Percentiles rank a stretch among this genome's conserved stretches.
phyloP scores from a whole-genome alignment of 2,888 invertebrate genomes.

The Diplazon laetatorius region DNA sequence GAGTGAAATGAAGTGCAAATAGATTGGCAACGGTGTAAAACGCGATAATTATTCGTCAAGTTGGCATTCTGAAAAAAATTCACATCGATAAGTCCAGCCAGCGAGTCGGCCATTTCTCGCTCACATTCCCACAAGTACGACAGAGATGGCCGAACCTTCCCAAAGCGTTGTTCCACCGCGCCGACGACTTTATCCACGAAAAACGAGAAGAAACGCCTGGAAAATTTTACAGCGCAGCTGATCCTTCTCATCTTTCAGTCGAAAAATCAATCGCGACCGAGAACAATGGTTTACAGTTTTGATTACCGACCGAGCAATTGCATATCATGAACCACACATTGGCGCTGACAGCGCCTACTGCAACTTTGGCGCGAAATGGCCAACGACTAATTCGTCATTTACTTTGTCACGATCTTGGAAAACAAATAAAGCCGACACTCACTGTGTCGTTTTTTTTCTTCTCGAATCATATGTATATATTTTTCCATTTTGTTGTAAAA shows the following conservation, averaged over 20 bases:
- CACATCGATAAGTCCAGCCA: neutral
- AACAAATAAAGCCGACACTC: neutral
- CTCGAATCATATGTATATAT: neutral
- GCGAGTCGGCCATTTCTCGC: neutral
- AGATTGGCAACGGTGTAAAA: neutral
- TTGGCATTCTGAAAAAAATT: neutral
- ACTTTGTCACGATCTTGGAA: neutral
- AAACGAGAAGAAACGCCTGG: too few relatives aligned
- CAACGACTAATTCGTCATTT: neutral
- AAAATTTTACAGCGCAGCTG: too few relatives aligned
- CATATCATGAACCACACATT: too few relatives aligned
- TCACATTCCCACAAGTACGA: neutral
- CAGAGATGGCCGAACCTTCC: too few relatives aligned
- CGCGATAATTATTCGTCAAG: neutral
- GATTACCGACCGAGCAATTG: too few relatives aligned
- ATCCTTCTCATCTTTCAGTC: too few relatives aligned
- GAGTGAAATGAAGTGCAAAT: neutral
- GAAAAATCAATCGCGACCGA: too few relatives aligned
- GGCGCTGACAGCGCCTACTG: too few relatives aligned
- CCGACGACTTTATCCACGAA: too few relatives aligned
- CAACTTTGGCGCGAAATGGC: conserved; percentile 25
- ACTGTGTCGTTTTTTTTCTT: neutral
- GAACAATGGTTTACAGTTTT: too few relatives aligned
- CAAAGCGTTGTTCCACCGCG: too few relatives aligned
- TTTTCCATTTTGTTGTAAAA: conserved; percentile 50